Percentiles rank a stretch among this genome's conserved stretches.
phyloP scores from a whole-genome alignment of 2,797 vertebrate species.

The Phrynocephalus forsythii region DNA sequence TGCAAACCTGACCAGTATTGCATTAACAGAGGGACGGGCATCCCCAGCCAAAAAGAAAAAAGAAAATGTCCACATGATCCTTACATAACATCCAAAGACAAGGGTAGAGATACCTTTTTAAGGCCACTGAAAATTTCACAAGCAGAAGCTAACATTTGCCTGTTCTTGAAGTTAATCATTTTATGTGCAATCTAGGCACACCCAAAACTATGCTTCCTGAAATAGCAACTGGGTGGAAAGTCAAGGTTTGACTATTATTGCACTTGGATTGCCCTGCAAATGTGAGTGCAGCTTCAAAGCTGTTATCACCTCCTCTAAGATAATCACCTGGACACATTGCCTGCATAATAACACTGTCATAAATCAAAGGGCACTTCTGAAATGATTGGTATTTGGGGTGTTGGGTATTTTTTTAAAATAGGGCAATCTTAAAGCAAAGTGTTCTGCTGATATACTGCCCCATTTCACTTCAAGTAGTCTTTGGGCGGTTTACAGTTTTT shows the following conservation, averaged over 20 bases:
- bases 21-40: background rate
- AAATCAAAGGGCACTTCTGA: background rate
- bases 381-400: background rate
- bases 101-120: no score
- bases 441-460: no score
- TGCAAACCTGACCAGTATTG: background rate
- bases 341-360: background rate
- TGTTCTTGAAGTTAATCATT: background rate
- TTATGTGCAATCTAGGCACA: background rate
- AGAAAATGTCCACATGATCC: no score
- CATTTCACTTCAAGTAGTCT: no score
- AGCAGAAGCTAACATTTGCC: no score
- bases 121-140: no score
- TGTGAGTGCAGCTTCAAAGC: background rate
- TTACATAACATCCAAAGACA: no score
- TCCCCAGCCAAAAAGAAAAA: no score
- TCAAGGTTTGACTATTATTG: no score
- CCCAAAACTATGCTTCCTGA: background rate
- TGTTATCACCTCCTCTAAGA: background rate
- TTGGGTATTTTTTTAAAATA: background rate
- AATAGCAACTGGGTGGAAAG: background rate
- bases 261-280: background rate
- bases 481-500: no score
- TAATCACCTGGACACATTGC: background rate
- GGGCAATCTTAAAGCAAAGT: background rate